These are phyloP conservation scores for Acrocephalus scirpaceus DNA, from an alignment of 2,797 vertebrate genomes.

Conservation along the genomic window DNA sequence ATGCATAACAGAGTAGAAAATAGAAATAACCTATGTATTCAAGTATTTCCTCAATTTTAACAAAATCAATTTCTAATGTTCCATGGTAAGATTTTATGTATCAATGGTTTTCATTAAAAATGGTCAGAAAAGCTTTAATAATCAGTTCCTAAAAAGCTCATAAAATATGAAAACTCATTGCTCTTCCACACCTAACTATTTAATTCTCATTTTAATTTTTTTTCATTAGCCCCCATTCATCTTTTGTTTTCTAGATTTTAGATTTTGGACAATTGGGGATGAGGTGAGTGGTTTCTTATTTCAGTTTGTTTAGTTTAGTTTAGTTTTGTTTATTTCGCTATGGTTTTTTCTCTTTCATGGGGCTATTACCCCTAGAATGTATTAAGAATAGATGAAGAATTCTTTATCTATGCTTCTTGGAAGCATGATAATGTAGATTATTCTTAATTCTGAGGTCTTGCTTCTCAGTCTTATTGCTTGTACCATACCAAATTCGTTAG, in stretches of 20 bases:
- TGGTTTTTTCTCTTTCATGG: background rate
- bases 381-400: background rate
- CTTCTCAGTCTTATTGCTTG: background rate
- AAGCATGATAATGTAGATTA: background rate
- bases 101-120: background rate
- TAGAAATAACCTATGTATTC: background rate
- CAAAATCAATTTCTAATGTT: background rate
- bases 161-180: background rate
- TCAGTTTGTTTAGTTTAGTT: background rate
- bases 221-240: background rate
- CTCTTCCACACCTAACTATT: background rate
- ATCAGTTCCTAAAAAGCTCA: background rate
- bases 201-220: background rate
- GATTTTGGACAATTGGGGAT: fast-evolving
- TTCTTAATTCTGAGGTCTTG: background rate
- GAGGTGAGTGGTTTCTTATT: background rate
- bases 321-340: background rate
- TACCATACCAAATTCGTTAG: background rate
- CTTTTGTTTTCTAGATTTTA: background rate
- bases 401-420: background rate
- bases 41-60: background rate
- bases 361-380: background rate
- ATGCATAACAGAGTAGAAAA: background rate
- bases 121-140: background rate
- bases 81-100: background rate